Base-by-base conservation (phyloP, 2,113 vertebrate species). In the Dipodomys merriami region DNA sequence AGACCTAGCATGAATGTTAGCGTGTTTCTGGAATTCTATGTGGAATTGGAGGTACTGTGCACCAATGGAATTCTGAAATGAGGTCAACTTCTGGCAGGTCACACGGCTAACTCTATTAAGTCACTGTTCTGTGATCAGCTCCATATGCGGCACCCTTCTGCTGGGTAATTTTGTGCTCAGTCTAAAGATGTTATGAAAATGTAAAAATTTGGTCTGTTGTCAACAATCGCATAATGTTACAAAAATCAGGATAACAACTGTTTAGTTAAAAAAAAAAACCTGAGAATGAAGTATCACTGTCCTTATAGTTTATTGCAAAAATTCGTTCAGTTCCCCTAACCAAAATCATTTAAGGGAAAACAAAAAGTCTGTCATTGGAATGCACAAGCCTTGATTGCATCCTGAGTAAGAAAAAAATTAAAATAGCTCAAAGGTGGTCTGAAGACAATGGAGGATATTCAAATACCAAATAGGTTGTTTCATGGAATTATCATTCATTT, bases 61-160 rank as follows among this genome's bases (percentile, higher is more conserved):
- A 93, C 97, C 95, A 97, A 12, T 96, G 94, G 91, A 95, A 95
- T 95, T 96, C 92, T 97, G 96, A 98, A 98, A 98, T 90, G 96
- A 98, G 98, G 98, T 98, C 98, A 98, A 95, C 97, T 98, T 98
- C 98, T 98, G 97, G 96, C 95, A 97, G 94, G 95, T 97, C 97
- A 97, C 77, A 97, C 91, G 93, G 93, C 91, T 89, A 94, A 95
- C 96, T 98, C 96, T 96, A 96, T 95, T 96, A 97, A 98, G 94
- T 95, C 97, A 97, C 93, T 97, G 96, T 96, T 97, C 97, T 98
- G 97, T 98, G 97, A 97, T 98, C 93, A 84, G 93, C 95, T 97
- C 98, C 97, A 93, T 98, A 97, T 98, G 98, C 78, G 96, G 97
- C 96, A 97, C 88, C 97, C 98, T 98, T 98, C 98, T 98, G 98